Base-by-base conservation (phyloP, 2,113 vertebrate species). In the Seriola quinqueradiata region DNA sequence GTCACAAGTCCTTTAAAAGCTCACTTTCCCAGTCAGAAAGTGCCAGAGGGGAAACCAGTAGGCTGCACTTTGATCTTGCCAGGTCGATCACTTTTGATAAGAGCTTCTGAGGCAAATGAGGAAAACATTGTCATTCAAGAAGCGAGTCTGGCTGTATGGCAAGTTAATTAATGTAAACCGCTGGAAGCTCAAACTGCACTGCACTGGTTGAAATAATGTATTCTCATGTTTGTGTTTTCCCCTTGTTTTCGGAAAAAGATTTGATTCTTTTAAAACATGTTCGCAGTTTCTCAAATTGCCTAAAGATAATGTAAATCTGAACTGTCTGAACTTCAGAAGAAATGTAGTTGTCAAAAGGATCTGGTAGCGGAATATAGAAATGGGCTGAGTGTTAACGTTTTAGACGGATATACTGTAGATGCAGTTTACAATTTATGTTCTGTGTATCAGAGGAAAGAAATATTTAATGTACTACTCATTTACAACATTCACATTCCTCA, bases 61-160 rank as follows among this genome's bases (percentile, higher is more conserved):
- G 89, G 71, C 75, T 79, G 75, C 77, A 74, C 93, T 94, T 94
- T 95, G 93, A 95, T 95, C 92, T 90, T 40, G 48, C 75, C 79
- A 85, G 79, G 86, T 91, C 86, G 75, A 86, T 90, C 71, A 74
- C 86, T 82, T 93, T 88, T 90, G 87, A 93, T 92, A 92, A 89
- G 79, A 88, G 75, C 82, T 64, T 85, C 69, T 85, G 79, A 89
- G 76, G 85, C 80, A 79, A 91, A 89, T 82, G 67, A 86, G 90
- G 84, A 84, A 88, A 91, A 91, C 73, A 76, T 72, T 87, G 85
- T 86, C 88, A 93, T 77, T 90, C 81, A 82, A 82, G 82, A 79
- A 64, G 80, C 63, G 19, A 36, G 60, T 70, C 66, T 4, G 25
- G 55, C 64, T 86, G 60, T 50, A 42, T 55, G 76, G 59, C 63